Percentiles rank a stretch among this genome's conserved stretches.
phyloP scores from a whole-genome alignment of 1,140 invertebrate genomes.

The Mylabris phalerata region DNA sequence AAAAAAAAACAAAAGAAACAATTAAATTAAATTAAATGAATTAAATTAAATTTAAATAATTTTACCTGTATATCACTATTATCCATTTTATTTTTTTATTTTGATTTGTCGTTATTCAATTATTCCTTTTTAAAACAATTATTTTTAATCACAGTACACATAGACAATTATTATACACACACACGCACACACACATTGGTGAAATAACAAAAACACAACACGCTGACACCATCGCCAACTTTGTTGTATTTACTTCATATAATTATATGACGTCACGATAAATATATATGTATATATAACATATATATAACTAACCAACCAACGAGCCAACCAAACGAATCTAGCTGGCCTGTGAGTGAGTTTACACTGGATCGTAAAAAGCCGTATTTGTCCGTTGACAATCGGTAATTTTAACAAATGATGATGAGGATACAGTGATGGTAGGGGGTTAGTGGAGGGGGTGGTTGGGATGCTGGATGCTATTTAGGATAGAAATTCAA shows the following conservation, averaged over 20 bases:
- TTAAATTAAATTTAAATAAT: constrained; percentile 4
- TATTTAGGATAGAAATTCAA: no score
- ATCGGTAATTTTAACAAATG: constrained; percentile 12
- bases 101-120: no score
- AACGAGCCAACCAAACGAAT: no score
- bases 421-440: not conserved
- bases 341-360: no score
- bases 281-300: constrained; percentile 30
- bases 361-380: constrained; percentile 15
- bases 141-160: constrained; percentile 43
- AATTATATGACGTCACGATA: constrained; percentile 69
- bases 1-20: not conserved
- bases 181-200: no score
- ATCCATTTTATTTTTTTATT: constrained; percentile 42
- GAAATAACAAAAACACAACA: constrained; percentile 44
- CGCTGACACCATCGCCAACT: constrained; percentile 61
- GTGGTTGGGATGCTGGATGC: no score
- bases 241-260: constrained; percentile 60
- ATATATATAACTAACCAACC: no score
- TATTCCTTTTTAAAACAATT: not conserved
- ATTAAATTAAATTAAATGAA: not conserved
- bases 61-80: constrained; percentile 44
- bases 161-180: no score
- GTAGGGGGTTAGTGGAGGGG: no score
- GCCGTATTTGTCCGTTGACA: constrained; percentile 18